These are phyloP conservation scores for Erythrocercus mccallii DNA, from an alignment of 2,113 vertebrate species.

Conservation along the genomic window DNA sequence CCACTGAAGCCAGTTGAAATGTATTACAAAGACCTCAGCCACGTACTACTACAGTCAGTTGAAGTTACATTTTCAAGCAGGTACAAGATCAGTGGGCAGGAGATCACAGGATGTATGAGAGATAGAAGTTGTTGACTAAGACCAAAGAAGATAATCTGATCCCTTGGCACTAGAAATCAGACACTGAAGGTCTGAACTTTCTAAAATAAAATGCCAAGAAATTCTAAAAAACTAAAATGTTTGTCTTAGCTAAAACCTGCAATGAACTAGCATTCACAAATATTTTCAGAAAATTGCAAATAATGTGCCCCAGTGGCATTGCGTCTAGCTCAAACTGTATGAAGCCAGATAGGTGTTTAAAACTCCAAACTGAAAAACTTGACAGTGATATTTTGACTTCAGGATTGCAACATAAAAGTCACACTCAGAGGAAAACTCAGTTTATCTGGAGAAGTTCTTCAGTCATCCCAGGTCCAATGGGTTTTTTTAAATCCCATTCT, in stretches of 20 bases:
- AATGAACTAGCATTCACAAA: not conserved
- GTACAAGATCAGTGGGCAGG: not conserved
- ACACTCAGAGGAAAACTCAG: not conserved
- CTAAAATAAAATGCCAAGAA: not conserved
- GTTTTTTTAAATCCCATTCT: not conserved
- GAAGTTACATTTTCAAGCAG: not conserved
- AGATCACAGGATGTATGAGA: not conserved
- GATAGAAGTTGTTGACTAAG: not conserved
- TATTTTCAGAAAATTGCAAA: not conserved
- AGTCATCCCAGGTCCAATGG: not conserved
- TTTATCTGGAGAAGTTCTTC: not conserved
- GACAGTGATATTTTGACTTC: not conserved
- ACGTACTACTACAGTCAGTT: not conserved
- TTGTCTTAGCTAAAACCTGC: not conserved
- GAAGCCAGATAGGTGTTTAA: fast-evolving
- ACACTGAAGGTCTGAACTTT: not conserved
- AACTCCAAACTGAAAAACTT: not conserved
- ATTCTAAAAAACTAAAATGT: not conserved
- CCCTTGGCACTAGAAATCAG: not conserved
- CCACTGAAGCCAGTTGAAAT: not conserved
- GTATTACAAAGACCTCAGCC: not conserved
- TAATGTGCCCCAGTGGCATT: fast-evolving
- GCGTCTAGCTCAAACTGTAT: not conserved
- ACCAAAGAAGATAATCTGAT: not conserved
- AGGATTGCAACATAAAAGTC: not conserved